These are phyloP conservation scores for Gobionotothen gibberifrons DNA, from an alignment of 2,797 vertebrate genomes.

Conservation along the genomic window DNA sequence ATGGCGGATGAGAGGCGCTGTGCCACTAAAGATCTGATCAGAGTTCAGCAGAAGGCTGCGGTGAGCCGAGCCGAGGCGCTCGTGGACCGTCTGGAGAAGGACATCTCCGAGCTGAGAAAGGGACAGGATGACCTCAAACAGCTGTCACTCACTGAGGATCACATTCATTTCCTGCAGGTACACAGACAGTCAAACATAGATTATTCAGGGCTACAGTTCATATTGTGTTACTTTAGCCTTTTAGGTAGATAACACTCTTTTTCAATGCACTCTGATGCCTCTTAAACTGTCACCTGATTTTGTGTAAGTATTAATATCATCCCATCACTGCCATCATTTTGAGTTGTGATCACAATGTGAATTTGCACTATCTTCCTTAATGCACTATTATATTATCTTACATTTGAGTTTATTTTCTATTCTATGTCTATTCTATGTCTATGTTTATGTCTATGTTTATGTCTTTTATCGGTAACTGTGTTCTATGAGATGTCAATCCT, in stretches of 20 bases:
- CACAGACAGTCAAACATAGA: neutral
- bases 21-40: conserved; percentile 51
- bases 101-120: conserved; percentile 50
- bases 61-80: conserved; percentile 29
- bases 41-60: conserved; percentile 41
- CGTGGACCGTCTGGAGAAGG: conserved; percentile 41
- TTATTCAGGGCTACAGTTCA: neutral
- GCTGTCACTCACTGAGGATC: conserved; percentile 51
- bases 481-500: too few relatives aligned
- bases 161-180: conserved; percentile 63
- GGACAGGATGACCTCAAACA: conserved; percentile 45
- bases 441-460: neutral
- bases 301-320: too few relatives aligned
- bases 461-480: too few relatives aligned
- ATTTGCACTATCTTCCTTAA: too few relatives aligned
- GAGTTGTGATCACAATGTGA: too few relatives aligned
- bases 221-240: conserved; percentile 1
- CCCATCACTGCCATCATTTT: too few relatives aligned
- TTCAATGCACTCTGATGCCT: too few relatives aligned
- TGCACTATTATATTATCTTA: too few relatives aligned
- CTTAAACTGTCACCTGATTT: too few relatives aligned
- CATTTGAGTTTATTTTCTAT: too few relatives aligned
- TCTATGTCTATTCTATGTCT: too few relatives aligned
- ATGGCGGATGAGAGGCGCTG: conserved; percentile 41
- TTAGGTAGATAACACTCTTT: too few relatives aligned